A percentile compares a stretch with the other conserved stretches of the same genome.
phyloP scores from a whole-genome alignment of 2,888 invertebrate genomes.

The Peribatodes rhomboidaria region DNA sequence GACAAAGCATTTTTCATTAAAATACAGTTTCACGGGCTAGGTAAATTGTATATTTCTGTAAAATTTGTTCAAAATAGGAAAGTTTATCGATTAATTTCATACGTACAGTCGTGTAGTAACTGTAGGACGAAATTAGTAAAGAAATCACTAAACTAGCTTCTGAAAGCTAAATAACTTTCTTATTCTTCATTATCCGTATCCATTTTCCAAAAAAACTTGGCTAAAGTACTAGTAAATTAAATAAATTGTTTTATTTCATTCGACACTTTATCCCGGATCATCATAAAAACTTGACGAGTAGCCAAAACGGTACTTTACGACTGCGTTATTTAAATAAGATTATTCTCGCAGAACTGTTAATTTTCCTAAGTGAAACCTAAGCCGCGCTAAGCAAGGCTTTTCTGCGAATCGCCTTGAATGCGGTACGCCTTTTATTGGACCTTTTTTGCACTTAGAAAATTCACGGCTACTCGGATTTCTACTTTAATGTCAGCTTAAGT shows the following conservation, averaged over 20 bases:
- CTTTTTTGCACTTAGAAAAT: conserved; percentile 42
- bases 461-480: conserved; percentile 42
- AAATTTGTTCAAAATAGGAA: background rate
- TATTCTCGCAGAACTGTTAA: conserved; percentile 57
- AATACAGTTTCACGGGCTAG: background rate
- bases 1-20: conserved; percentile 11
- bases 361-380: conserved; percentile 63
- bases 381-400: conserved; percentile 52
- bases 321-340: conserved; percentile 59
- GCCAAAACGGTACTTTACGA: conserved; percentile 43
- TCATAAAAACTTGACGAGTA: conserved; percentile 43
- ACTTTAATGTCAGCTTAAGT: conserved; percentile 41
- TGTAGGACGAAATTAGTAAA: too few relatives aligned
- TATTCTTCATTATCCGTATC: background rate
- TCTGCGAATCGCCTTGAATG: conserved; percentile 44
- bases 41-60: background rate
- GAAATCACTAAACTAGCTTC: too few relatives aligned
- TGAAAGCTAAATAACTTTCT: too few relatives aligned
- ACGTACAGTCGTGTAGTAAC: too few relatives aligned
- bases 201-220: background rate
- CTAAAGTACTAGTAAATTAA: background rate
- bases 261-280: conserved; percentile 30
- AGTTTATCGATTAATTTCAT: too few relatives aligned
- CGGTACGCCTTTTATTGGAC: conserved; percentile 35
- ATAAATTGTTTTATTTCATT: conserved; percentile 9